Percentiles rank a stretch among this genome's conserved stretches.
Conservation (phyloP, 1,140 invertebrate species). For the Drosophila lacteicornis region DNA sequence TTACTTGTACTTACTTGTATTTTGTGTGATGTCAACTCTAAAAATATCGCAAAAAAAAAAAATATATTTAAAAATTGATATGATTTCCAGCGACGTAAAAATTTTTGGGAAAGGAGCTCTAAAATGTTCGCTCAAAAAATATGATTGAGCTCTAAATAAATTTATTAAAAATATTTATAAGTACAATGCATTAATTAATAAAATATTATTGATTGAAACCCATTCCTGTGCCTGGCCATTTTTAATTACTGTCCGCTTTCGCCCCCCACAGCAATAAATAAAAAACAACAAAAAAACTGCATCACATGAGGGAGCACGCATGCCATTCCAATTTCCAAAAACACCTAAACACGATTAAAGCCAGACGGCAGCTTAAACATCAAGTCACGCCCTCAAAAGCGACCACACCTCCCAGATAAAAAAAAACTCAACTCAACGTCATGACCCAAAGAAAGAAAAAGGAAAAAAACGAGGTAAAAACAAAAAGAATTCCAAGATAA, state of each 20-base stretch:
- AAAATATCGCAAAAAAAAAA: no score
- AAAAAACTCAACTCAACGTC: constrained; percentile 42
- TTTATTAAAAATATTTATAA: no score
- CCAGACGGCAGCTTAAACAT: constrained; percentile 54
- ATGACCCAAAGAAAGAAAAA: constrained; percentile 20
- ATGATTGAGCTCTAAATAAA: no score
- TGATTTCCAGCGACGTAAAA: no score
- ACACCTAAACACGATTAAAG: constrained; percentile 42
- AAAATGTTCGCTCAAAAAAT: no score
- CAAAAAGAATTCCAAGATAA: constrained; percentile 31
- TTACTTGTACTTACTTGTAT: no score
- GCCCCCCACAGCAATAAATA: background rate
- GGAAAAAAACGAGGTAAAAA: constrained; percentile 16
- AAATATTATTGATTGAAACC: background rate
- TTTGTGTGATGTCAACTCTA: no score
- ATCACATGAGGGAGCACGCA: background rate
- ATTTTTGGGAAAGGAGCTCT: no score
- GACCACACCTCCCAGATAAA: constrained; percentile 60
- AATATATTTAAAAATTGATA: no score
- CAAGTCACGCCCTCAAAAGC: constrained; percentile 66
- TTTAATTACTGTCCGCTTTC: background rate
- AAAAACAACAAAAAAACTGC: constrained; percentile 4
- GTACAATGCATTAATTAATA: background rate
- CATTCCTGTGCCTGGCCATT: constrained; percentile 1
- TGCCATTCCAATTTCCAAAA: constrained; percentile 41